phyloP scores from a whole-genome alignment of 2,888 invertebrate species.

The Phania funesta region DNA sequence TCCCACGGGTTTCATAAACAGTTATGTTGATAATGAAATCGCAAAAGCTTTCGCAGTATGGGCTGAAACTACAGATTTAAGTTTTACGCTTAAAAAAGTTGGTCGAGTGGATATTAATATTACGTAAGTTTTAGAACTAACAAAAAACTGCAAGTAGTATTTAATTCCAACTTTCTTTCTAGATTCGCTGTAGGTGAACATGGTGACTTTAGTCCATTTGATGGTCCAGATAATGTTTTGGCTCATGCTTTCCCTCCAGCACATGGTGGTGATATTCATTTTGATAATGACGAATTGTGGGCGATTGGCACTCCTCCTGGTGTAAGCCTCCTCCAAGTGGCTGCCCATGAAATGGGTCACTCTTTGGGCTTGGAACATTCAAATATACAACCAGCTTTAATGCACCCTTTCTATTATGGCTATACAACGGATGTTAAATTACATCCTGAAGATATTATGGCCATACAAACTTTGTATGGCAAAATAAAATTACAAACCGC shows the following conservation, averaged over 20 bases:
- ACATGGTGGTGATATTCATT: conserved; percentile 98
- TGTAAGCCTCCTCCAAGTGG: conserved; percentile 95
- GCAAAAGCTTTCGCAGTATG: too few species aligned
- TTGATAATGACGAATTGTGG: conserved; percentile 97
- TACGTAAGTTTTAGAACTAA: too few species aligned
- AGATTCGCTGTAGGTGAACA: too few species aligned
- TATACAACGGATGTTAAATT: conserved; percentile 92
- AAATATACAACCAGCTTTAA: conserved; percentile 92
- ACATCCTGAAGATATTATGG: conserved; percentile 90
- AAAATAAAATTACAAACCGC: conserved; percentile 80
- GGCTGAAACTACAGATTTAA: too few species aligned
- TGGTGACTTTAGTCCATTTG: too few species aligned
- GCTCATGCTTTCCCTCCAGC: conserved; percentile 98
- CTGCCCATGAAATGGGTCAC: conserved; percentile 99
- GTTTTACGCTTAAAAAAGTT: too few species aligned
- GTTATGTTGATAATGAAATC: too few species aligned
- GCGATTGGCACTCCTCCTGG: conserved; percentile 90
- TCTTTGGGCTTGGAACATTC: conserved; percentile 97
- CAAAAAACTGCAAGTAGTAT: too few species aligned
- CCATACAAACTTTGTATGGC: conserved; percentile 88
- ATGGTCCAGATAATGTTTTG: too few species aligned
- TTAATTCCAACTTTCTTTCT: too few species aligned
- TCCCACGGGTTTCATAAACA: too few species aligned
- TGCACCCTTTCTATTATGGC: conserved; percentile 98
- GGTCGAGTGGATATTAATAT: too few species aligned